Base-by-base conservation (phyloP, 2,888 invertebrate species). In the Eupithecia vulgata region DNA sequence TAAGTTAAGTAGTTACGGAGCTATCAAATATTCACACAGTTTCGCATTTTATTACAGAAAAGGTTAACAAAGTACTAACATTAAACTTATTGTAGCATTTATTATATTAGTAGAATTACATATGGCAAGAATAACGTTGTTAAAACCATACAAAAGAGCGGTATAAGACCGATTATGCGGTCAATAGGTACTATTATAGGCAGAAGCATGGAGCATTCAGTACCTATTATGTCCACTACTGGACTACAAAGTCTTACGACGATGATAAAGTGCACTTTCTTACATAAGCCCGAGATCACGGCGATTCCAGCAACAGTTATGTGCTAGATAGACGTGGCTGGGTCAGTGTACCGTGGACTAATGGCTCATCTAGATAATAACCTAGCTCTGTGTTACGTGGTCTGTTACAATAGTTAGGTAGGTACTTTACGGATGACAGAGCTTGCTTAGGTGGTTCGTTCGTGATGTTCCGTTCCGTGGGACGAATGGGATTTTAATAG, bases 261-360 rank as follows among this genome's bases (percentile, higher is more conserved):
- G 30, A 12, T 30, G 13, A 62, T 62, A 61, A 37, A 34, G 67
- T 57, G 30, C 25, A 15, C 52, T 30, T 67, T 73, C 70, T 74
- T 74, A 71, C 74, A 62, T 74, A 69, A 74, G 72, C 42, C 30
- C 37, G 67, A 64, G 72, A 70, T 75, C 37, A 75, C 69, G 57
- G 42, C 71, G 70, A 57, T 69, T 69, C 52, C 12, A 71, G n/a
- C 52, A 21, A 70, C 75, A 72, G 75, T 72, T 75, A 75, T 75
- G 75, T 59, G 69, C 72, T 75, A 69, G 70, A 72, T 67, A 69
- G 66, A 40, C 45, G 62, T 68, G 62, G 69, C 68, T 69, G 64
- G 75, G 75, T 65, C 75, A 75, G 67, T 68, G 75, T 75, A 75
- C 75, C 72, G 72, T 70, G 64, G 52, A 25, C 30, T 68, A 25